Evolutionary conservation across 2,888 invertebrate genomes (phyloP), one percentile per base, ranked within the genome.

Genomic region (Colostygia pectinataria): DNA sequence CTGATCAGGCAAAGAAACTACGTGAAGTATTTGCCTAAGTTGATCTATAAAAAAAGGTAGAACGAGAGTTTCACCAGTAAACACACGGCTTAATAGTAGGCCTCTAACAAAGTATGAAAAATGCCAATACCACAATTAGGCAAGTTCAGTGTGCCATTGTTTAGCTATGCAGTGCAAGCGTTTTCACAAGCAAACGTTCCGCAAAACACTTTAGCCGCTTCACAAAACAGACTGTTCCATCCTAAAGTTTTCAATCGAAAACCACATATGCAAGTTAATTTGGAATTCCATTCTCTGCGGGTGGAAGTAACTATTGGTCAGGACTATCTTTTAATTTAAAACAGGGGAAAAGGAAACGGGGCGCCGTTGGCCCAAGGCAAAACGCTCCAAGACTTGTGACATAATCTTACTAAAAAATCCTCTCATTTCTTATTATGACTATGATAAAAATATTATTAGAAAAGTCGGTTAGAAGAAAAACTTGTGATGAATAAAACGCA

Each of bases 251-350:
- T 45, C 53, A 45, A 59, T 59, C 53, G 57, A 62, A 61, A 62
- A 58, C 61, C 55, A 45, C 53, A 63, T 66, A 66, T 63, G 61
- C 46, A 59, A 66, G 65, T 73, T 63, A 71, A 73, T 72, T 71
- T 65, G 50, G 57, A 71, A 67, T 65, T 65, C 60, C 65, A 63
- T 67, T 68, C 59, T 49, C 59, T 61, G 56, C 52, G 46, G 48
- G 46, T 55, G 66, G 64, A 74, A 62, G 65, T 67, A 66, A 66
- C 71, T 77, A 77, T 79, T 77, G 78, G 78, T 71, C 71, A 71
- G 69, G 62, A 69, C 69, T 77, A 73, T 75, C 74, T 77, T 81
- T 80, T 80, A 80, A 81, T 79, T 81, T 79, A 77, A 77, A 40
- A 71, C 72, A 66, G 68, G 76, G 78, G 70, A 78, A 76, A 20